Evolutionary conservation across 2,797 vertebrate genomes (phyloP).

Genomic region (Meda fulgida): DNA sequence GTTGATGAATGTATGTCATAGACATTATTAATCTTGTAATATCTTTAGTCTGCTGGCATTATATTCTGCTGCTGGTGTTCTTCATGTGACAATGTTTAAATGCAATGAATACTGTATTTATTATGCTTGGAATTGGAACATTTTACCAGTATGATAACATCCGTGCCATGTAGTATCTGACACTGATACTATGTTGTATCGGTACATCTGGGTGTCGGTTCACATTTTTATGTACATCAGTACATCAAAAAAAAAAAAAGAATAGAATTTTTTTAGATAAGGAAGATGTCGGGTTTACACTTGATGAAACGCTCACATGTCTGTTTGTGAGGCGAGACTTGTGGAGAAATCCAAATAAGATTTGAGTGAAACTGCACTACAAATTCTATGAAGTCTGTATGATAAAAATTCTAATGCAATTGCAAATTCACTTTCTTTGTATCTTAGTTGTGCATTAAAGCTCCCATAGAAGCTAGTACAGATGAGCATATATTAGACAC

Average conservation of each 20-base stretch:
- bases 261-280: not conserved
- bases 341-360: not conserved
- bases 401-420: not conserved
- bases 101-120: not conserved
- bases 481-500: not conserved
- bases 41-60: not conserved
- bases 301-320: not conserved
- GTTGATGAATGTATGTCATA: not conserved
- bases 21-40: not conserved
- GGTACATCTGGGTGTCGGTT: not conserved
- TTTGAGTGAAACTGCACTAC: not conserved
- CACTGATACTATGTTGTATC: not conserved
- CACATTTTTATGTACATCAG: not conserved
- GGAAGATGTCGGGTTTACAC: not conserved
- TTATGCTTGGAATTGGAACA: not conserved
- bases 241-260: not conserved
- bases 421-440: not conserved
- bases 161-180: not conserved
- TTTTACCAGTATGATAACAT: not conserved
- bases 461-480: not conserved
- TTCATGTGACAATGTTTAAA: not conserved
- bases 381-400: not conserved
- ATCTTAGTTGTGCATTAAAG: slow-evolving; percentile 1
- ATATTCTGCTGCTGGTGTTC: not conserved
- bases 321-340: not conserved